Percentiles rank a stretch among this genome's conserved stretches.
phyloP scores from a whole-genome alignment of 2,113 vertebrate genomes.

The Calyptommatus sinebrachiatus region DNA sequence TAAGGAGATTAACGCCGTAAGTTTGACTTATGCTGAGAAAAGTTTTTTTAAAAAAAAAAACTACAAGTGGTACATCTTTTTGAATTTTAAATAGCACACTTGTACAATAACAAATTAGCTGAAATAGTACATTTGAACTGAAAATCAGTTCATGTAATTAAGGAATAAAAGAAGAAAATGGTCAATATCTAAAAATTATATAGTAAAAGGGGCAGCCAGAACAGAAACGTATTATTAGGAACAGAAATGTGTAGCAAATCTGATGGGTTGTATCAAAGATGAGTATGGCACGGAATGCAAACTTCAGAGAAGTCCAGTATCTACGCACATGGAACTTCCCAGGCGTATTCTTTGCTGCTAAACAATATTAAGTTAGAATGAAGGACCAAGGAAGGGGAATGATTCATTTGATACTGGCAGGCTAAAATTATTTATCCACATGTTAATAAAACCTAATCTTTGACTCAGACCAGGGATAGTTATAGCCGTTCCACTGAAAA shows the following conservation, averaged over 20 bases:
- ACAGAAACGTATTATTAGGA: neutral
- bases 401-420: neutral
- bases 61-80: neutral
- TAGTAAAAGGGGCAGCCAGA: neutral
- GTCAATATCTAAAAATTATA: neutral
- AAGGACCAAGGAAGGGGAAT: neutral
- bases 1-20: too few species aligned
- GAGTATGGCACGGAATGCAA: neutral
- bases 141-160: neutral
- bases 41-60: neutral
- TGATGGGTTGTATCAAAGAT: neutral
- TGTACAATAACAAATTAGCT: neutral
- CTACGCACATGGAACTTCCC: too few species aligned
- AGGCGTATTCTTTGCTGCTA: neutral
- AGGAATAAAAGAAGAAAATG: neutral
- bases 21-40: neutral
- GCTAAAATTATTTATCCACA: too few species aligned
- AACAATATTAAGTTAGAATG: neutral
- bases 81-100: neutral
- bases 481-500: slow-evolving; percentile 51
- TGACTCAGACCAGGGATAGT: slow-evolving; percentile 35
- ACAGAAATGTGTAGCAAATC: neutral
- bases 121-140: neutral
- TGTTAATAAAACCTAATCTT: neutral
- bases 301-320: too few species aligned